Conservation (phyloP, 2,797 vertebrate genomes). For the Cercopithecus neglectus region DNA sequence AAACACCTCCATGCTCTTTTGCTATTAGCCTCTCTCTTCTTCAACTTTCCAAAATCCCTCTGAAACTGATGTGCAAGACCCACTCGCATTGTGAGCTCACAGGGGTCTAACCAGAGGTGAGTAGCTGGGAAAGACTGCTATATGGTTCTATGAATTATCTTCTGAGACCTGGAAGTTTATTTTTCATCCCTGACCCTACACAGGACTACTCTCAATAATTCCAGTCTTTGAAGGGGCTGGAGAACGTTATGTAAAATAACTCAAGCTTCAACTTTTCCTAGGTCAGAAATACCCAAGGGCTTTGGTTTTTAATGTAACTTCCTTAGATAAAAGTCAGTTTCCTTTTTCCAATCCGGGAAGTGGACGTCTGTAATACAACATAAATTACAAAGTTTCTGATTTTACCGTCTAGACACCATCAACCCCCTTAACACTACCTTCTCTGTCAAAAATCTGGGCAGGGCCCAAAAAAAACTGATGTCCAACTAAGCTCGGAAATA, state of each 20-base stretch:
- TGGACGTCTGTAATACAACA: slow-evolving; percentile 77
- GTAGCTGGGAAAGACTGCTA: not conserved
- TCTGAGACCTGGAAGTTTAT: slow-evolving; percentile 1
- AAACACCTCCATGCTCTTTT: not conserved
- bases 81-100: not conserved
- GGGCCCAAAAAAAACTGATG: slow-evolving; percentile 69
- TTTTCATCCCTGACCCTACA: slow-evolving; percentile 34
- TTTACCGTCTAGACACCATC: slow-evolving; percentile 79
- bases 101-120: not conserved
- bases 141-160: not conserved
- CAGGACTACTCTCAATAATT: slow-evolving; percentile 49
- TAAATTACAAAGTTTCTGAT: slow-evolving; percentile 80
- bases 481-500: slow-evolving; percentile 77
- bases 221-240: slow-evolving; percentile 40
- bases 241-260: slow-evolving; percentile 57
- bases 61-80: not conserved
- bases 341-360: slow-evolving; percentile 78
- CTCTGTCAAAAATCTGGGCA: slow-evolving; percentile 78
- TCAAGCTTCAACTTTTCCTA: slow-evolving; percentile 63
- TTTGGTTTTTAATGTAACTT: slow-evolving; percentile 75
- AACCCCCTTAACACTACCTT: slow-evolving; percentile 74
- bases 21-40: not conserved
- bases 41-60: not conserved
- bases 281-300: slow-evolving; percentile 68
- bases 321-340: slow-evolving; percentile 79